Percentiles rank a stretch among this genome's conserved stretches.
These are phyloP conservation scores for Cydia strobilella DNA, from an alignment of 1,140 invertebrate species.

Conservation along the genomic window DNA sequence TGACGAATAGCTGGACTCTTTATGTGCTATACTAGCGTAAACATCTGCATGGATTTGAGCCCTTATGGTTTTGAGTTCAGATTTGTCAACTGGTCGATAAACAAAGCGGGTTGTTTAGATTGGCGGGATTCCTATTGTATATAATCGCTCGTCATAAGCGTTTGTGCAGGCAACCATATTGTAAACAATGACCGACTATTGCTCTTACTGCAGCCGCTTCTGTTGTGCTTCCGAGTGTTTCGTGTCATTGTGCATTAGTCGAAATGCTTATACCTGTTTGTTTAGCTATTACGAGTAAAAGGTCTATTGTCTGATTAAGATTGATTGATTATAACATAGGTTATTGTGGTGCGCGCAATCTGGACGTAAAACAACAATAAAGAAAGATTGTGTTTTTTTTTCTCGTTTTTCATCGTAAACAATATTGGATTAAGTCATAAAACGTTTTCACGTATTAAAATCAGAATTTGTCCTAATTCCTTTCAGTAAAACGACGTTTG, in stretches of 20 bases:
- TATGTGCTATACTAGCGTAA: background rate
- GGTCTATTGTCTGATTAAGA: conserved; percentile 33
- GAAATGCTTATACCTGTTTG: background rate
- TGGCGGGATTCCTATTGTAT: conserved; percentile 42
- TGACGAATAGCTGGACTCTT: background rate
- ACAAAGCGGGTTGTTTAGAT: conserved; percentile 36
- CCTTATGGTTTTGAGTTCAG: background rate
- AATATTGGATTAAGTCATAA: background rate
- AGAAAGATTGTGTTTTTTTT: background rate
- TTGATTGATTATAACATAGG: conserved; percentile 10
- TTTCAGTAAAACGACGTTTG: conserved; percentile 11
- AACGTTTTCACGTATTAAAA: background rate
- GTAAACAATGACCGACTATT: conserved; percentile 38
- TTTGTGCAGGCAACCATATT: conserved; percentile 37
- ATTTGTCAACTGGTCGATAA: conserved; percentile 28
- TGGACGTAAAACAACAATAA: too few species aligned
- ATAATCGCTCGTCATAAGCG: conserved; percentile 35
- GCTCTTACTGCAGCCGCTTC: conserved; percentile 5
- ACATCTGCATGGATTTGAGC: background rate
- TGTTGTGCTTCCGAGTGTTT: conserved; percentile 26
- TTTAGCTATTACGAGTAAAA: conserved; percentile 21
- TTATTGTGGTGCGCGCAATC: background rate
- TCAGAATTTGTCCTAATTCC: background rate
- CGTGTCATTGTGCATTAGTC: background rate
- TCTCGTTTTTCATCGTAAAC: too few species aligned